A percentile compares a stretch with the other conserved stretches of the same genome.
Evolutionary conservation across 2,888 invertebrate genomes (phyloP).

Genomic region (Cephus sareptanus): DNA sequence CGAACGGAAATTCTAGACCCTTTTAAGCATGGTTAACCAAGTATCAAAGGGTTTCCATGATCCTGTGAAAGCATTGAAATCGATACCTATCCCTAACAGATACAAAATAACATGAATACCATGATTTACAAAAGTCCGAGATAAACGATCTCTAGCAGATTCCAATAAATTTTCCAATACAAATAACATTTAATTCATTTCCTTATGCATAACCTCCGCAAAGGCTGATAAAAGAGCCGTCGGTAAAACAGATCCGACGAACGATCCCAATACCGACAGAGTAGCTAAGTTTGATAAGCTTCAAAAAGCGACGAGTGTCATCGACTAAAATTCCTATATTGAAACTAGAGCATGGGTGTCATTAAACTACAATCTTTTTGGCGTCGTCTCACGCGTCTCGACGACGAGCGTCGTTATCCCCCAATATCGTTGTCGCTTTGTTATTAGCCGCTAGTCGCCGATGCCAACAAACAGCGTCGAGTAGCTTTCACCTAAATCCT

Average conservation of each 20-base stretch:
- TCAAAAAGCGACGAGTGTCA: not conserved
- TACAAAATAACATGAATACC: not conserved
- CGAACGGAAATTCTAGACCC: not conserved
- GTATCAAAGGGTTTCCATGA: not conserved
- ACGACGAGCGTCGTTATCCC: not conserved
- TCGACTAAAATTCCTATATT: not conserved
- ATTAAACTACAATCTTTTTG: not conserved
- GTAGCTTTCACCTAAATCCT: not conserved
- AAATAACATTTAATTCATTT: not conserved
- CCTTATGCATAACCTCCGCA: not conserved
- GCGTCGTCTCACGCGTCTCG: not conserved
- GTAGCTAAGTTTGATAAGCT: not conserved
- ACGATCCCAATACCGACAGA: not conserved
- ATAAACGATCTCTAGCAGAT: not conserved
- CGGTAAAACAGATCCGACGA: not conserved
- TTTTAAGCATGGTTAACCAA: not conserved
- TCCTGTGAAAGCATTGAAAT: not conserved
- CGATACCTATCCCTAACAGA: not conserved
- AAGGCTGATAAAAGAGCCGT: not conserved
- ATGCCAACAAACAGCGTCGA: not conserved
- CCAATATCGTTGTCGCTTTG: not conserved
- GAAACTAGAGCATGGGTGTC: not conserved
- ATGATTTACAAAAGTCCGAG: not conserved
- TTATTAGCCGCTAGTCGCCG: not conserved
- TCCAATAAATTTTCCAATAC: not conserved